Evolutionary conservation across 2,797 vertebrate genomes (phyloP), one percentile per base, ranked within the genome.

Genomic region (Xyrichtys novacula): DNA sequence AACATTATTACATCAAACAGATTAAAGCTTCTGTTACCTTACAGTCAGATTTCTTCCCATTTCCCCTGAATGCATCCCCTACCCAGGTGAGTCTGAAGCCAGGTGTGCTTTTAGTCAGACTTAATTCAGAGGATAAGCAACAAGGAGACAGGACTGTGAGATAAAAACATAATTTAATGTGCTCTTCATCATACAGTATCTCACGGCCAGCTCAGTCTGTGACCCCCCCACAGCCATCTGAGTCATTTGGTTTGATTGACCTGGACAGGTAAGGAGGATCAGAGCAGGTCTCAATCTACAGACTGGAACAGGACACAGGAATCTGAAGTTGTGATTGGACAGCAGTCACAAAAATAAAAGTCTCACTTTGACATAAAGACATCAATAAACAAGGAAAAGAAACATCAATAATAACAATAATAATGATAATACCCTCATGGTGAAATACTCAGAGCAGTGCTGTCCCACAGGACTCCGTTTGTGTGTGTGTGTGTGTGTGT

Each of bases 101-200:
- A n/a, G n/a, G n/a, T n/a, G n/a, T n/a, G n/a, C n/a, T n/a, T 31
- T 31, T 7, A 7, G 31, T 31, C 31, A 31, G 7, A 3, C 31
- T 7, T 31, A 10, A 31, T 31, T n/a, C n/a, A n/a, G n/a, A n/a
- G n/a, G 7, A 31, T 10, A 7, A 31, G 31, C 11, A 7, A 38
- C 11, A 4, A 25, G 11, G 15, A 20, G 43, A 15, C 14, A 25
- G 23, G 17, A 2, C 2, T 1, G 7, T 5, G 26, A 31, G 43
- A 49, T 65, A 56, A 65, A 78, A 79, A 53, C 20, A 65, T 74
- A 53, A 71, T 80, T 80, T 75, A 75, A 67, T 75, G 71, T 40
- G 9, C 48, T 38, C 56, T 19, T 65, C 39, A 74, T 34, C 48
- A 64, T 23, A 44, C 66, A 71, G 12, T 11, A 53, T 52, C 3